These are phyloP conservation scores for Casuarius casuarius DNA, from an alignment of 2,113 vertebrate genomes.

Conservation along the genomic window DNA sequence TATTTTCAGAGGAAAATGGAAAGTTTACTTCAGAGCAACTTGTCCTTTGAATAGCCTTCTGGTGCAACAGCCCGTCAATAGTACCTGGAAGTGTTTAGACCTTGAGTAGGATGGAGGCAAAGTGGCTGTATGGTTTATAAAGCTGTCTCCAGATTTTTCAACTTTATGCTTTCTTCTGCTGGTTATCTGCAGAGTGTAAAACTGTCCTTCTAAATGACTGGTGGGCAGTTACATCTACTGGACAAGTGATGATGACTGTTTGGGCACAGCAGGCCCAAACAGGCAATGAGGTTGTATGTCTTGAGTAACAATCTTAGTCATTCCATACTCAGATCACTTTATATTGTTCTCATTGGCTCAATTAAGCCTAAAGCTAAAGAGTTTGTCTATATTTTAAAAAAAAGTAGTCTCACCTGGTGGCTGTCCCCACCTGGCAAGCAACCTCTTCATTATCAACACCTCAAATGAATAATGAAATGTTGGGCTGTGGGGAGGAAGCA, in stretches of 20 bases:
- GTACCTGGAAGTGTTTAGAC: neutral
- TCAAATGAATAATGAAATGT: neutral
- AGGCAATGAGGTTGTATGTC: neutral
- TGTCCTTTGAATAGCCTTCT: neutral
- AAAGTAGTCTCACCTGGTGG: neutral
- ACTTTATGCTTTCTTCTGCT: neutral
- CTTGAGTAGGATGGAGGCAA: neutral
- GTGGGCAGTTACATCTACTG: neutral
- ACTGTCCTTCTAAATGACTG: neutral
- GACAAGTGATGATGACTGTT: rapidly evolving
- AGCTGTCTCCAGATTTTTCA: neutral
- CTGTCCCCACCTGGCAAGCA: neutral
- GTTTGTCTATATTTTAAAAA: neutral
- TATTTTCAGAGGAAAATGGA: neutral
- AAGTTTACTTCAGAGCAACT: neutral
- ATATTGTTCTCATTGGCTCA: neutral
- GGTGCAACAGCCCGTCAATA: neutral
- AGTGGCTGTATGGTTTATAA: neutral
- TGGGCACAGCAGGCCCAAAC: neutral
- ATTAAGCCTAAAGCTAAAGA: neutral
- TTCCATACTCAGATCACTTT: rapidly evolving
- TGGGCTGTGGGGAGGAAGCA: neutral
- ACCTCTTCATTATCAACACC: neutral
- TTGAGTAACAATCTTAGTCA: neutral
- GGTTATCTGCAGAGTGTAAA: neutral